Evolutionary conservation across 2,113 vertebrate species (phyloP).

Genomic region (Rhinopomastus cyanomelas): DNA sequence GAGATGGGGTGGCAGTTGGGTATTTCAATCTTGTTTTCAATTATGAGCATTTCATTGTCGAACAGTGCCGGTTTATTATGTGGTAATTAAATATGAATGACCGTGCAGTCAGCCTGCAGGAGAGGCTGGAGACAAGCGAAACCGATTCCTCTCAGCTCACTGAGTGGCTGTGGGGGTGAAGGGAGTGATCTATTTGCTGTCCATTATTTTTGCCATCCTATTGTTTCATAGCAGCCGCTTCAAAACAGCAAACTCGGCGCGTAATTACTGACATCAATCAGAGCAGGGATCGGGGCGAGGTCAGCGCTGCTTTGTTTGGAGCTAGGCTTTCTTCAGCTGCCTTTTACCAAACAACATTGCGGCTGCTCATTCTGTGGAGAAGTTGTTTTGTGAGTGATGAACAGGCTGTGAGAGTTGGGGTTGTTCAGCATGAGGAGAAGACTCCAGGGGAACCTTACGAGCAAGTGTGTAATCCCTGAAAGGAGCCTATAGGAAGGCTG

Average conservation of each 20-base stretch:
- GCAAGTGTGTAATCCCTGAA: too few relatives aligned
- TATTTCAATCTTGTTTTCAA: slow-evolving; percentile 53
- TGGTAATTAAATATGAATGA: slow-evolving; percentile 64
- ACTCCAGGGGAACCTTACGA: too few relatives aligned
- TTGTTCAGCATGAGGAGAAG: too few relatives aligned
- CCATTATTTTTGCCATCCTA: slow-evolving; percentile 29
- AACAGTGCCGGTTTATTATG: slow-evolving; percentile 38
- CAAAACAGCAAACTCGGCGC: slow-evolving; percentile 30
- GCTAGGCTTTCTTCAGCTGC: background rate
- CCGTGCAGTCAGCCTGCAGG: background rate
- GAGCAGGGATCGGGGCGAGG: background rate
- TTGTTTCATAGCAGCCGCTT: slow-evolving; percentile 26
- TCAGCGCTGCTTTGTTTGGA: background rate
- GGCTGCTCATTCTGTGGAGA: background rate
- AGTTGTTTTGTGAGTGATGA: background rate
- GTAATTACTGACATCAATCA: slow-evolving; percentile 11
- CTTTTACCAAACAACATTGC: background rate
- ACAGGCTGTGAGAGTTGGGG: too few relatives aligned
- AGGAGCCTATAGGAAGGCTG: too few relatives aligned
- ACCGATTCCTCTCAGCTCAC: background rate
- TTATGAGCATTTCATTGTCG: slow-evolving; percentile 45
- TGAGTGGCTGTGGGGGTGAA: background rate
- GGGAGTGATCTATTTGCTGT: slow-evolving; percentile 29
- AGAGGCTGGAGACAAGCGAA: slow-evolving; percentile 6
- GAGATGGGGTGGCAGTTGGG: background rate